Percentiles rank a stretch among this genome's conserved stretches.
These are phyloP conservation scores for Hedya salicella DNA, from an alignment of 2,888 invertebrate genomes.

Conservation along the genomic window DNA sequence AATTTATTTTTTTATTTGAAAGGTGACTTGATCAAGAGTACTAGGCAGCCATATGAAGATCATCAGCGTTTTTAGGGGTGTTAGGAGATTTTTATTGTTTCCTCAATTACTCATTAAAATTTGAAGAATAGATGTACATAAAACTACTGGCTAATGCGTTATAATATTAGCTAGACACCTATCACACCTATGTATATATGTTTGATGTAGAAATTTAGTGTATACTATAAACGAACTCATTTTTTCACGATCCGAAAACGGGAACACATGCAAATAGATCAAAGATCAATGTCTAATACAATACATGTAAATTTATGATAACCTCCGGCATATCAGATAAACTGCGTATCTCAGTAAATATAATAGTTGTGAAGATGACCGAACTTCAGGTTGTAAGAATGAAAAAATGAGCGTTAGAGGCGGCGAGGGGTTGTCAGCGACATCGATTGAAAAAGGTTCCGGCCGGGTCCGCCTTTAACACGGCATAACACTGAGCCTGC, in stretches of 20 bases:
- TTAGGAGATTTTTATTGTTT: too few relatives aligned
- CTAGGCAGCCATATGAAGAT: too few relatives aligned
- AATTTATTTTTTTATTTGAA: too few relatives aligned
- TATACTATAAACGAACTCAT: too few relatives aligned
- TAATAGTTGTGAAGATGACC: constrained; percentile 8
- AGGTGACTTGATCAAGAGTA: too few relatives aligned
- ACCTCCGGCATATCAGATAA: constrained; percentile 25
- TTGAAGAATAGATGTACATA: too few relatives aligned
- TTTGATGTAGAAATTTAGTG: too few relatives aligned
- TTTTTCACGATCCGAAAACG: constrained; percentile 4
- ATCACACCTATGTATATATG: too few relatives aligned
- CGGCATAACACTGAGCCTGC: constrained; percentile 7
- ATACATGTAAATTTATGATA: constrained; percentile 22
- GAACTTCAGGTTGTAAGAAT: neutral
- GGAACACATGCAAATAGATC: constrained; percentile 16
- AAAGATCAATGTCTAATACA: constrained; percentile 31
- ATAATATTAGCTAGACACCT: too few relatives aligned
- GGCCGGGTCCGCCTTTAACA: constrained; percentile 4
- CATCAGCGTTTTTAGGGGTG: too few relatives aligned
- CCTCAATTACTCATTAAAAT: too few relatives aligned
- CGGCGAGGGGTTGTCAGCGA: constrained; percentile 6
- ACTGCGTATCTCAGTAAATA: constrained; percentile 15
- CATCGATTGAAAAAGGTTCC: constrained; percentile 29
- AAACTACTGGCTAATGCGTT: too few relatives aligned
- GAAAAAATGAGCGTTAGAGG: neutral